Evolutionary conservation across 1,140 invertebrate genomes (phyloP), one percentile per base, ranked within the genome.

Genomic region (Gerris buenoi): DNA sequence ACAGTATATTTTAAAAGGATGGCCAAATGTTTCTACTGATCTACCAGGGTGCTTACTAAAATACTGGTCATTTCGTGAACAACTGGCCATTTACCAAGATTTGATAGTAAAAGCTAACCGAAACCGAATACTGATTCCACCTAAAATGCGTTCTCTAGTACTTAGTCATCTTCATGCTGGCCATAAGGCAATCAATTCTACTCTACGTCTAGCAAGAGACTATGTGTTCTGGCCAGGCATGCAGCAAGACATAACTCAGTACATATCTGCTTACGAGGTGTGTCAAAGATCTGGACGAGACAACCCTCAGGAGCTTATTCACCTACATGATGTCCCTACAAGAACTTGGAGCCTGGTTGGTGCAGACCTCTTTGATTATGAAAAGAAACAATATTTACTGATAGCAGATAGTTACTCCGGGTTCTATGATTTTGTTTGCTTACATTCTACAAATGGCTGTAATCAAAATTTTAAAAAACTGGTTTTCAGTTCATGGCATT

Each of bases 41-140:
- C 5, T 64, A 62, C 29, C 65, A 22, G 65, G 26, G 29, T 26
- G 27, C 2, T 26, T 67, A 23, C n/a, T 26, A 23, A 67, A 67
- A 67, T 67, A 67, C 26, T 67, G 59, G 27, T 64, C 23, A 25
- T 67, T 46, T 25, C 25, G 66, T 15, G 66, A 67, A 65, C 59
- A 67, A 27, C 26, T 67, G 33, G 66, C 59, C 1, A 29, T 64
- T 2, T 67, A 67, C 61, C 22, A 67, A 46, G 61, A 29, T 29
- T 26, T 67, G 13, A 62, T 64, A 2, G 23, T 67, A n/a, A 67
- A 67, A 33, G 66, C 5, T 10, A 13, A 5, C 18, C 5, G 26
- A 27, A 13, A 5, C 18, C 5, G 26, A 27, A 14, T 25, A 13
- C 15, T 25, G 27, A 27, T 27, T 64, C 22, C 27, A 25, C 14